Evolutionary conservation across 2,888 invertebrate species (phyloP), one percentile per base, ranked within the genome.

Genomic region (Entomobrya proxima): DNA sequence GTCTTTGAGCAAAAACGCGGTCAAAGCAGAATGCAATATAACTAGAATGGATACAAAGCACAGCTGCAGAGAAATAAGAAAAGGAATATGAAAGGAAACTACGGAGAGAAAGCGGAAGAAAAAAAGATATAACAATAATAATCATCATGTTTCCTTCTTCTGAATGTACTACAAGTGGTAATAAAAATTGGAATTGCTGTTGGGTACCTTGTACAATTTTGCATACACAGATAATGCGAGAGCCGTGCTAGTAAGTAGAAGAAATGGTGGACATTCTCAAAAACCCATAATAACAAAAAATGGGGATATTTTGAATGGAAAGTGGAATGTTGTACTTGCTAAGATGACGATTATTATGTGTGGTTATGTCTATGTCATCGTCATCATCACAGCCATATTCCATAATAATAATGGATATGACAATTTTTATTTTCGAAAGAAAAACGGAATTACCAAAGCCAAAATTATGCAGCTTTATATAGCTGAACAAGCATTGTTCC

Each of bases 61-160:
- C 21, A 21, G 4, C 15, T 13, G 37, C 13, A 37, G 30, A 18
- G 5, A 30, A n/a, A 11, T 1, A 9, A 58, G 6, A 55, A 18
- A 55, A 55, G 55, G 18, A 27, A n/a, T n/a, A n/a, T n/a, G 18
- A 55, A 27, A 27, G 2, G 30, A 4, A 24, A 58, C n/a, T n/a
- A n/a, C n/a, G n/a, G 58, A 58, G 24, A 18, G 52, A 52, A 44
- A 44, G 52, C 18, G 30, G 58, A 32, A 58, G 21, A 15, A 47
- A 61, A 32, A n/a, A n/a, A 64, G 69, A 69, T 50, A 74, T 50
- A 74, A 50, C 72, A 74, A 50, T 74, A 47, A 74, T 74, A 74
- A 69, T 69, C 69, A 69, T 69, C 44, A n/a, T 69, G 30, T 69
- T 69, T 44, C 69, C 44, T 69, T 69, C 37, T 24, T 7, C 24